These are phyloP conservation scores for Falco rusticolus DNA, from an alignment of 2,797 vertebrate genomes.

Conservation along the genomic window DNA sequence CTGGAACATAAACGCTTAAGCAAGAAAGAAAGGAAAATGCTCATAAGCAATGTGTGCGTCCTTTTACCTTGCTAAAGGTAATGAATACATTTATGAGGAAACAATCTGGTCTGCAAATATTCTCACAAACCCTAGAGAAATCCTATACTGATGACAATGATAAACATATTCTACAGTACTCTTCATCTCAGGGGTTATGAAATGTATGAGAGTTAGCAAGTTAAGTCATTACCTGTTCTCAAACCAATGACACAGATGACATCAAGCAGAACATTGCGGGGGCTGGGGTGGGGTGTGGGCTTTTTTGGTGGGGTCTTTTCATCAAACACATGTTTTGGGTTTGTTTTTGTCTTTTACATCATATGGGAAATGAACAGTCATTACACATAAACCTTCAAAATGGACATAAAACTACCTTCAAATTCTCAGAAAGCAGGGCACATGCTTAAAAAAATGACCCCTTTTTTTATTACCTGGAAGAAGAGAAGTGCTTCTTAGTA, in stretches of 20 bases:
- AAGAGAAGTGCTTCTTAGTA: not conserved
- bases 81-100: not conserved
- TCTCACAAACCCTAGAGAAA: not conserved
- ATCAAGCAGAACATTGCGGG: not conserved
- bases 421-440: not conserved
- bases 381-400: not conserved
- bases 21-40: not conserved
- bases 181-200: not conserved
- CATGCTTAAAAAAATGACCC: not conserved
- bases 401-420: not conserved
- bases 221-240: not conserved
- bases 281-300: accelerated
- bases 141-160: not conserved
- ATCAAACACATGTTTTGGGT: not conserved
- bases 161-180: not conserved
- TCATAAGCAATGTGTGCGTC: not conserved
- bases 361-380: not conserved
- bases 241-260: not conserved
- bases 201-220: not conserved
- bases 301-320: not conserved
- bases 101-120: not conserved
- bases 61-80: not conserved
- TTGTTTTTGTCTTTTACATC: not conserved
- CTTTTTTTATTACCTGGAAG: not conserved
- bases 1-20: not conserved